phyloP scores from a whole-genome alignment of 2,888 invertebrate genomes.

The Drosophila differens region DNA sequence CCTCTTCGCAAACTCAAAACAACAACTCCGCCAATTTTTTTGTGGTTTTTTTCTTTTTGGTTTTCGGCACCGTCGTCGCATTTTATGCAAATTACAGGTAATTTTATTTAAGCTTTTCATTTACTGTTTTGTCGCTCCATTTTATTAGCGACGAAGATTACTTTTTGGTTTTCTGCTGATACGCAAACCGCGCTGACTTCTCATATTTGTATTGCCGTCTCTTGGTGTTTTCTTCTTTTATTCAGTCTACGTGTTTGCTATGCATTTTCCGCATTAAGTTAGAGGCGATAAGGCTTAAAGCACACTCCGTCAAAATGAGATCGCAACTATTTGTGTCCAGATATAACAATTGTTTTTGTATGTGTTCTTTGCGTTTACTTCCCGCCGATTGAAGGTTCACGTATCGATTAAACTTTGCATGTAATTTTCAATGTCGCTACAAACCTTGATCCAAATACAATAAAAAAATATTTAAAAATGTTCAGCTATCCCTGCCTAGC shows the following conservation, averaged over 20 bases:
- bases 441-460: constrained; percentile 62
- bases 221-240: constrained; percentile 48
- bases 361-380: constrained; percentile 27
- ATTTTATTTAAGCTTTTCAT: constrained; percentile 75
- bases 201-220: constrained; percentile 64
- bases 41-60: constrained; percentile 41
- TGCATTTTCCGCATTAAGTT: constrained; percentile 59
- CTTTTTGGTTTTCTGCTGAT: constrained; percentile 53
- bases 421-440: constrained; percentile 73
- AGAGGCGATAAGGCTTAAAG: constrained; percentile 19
- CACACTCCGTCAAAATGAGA: constrained; percentile 17
- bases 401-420: constrained; percentile 73
- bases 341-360: neutral
- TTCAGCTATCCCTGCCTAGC: constrained; percentile 18
- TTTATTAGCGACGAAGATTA: constrained; percentile 60
- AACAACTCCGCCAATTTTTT: constrained; percentile 43
- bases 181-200: constrained; percentile 61
- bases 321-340: constrained; percentile 12
- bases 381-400: constrained; percentile 41
- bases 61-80: constrained; percentile 43
- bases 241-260: constrained; percentile 56
- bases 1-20: constrained; percentile 39
- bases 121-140: constrained; percentile 71
- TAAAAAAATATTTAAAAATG: constrained; percentile 26
- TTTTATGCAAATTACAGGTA: constrained; percentile 72